phyloP scores from a whole-genome alignment of 2,113 vertebrate species.

The Pholis gunnellus region DNA sequence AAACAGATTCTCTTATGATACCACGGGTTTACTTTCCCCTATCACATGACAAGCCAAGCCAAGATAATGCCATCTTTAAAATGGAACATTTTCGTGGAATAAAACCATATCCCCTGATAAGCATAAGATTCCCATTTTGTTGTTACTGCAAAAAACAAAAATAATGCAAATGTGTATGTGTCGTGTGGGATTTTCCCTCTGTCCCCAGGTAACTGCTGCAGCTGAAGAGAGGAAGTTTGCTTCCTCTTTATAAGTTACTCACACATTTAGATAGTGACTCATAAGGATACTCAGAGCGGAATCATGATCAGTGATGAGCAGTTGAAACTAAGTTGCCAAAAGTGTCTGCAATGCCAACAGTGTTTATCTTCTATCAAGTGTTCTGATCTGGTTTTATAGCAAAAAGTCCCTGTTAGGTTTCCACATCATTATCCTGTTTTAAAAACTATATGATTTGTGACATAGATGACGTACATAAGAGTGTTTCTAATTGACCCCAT shows the following conservation, averaged over 20 bases:
- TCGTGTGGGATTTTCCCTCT: constrained; percentile 46
- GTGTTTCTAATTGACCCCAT: constrained; percentile 14
- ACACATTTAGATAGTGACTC: constrained; percentile 48
- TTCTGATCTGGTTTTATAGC: not conserved
- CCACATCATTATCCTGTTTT: not conserved
- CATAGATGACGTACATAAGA: constrained; percentile 15
- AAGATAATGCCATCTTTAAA: not conserved
- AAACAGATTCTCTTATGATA: not conserved
- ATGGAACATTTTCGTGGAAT: not conserved
- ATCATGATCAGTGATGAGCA: not conserved
- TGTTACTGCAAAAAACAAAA: constrained; percentile 14
- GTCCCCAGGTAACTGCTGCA: constrained; percentile 31
- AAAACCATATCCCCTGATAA: not conserved
- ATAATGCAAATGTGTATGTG: not conserved
- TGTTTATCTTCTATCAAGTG: not conserved
- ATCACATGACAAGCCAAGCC: constrained; percentile 34
- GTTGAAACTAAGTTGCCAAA: not conserved
- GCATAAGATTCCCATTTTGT: constrained; percentile 48
- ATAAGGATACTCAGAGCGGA: not conserved
- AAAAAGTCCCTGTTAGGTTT: constrained; percentile 24
- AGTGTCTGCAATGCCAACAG: not conserved
- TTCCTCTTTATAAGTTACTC: constrained; percentile 64
- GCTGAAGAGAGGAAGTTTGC: constrained; percentile 34
- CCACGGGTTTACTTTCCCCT: not conserved
- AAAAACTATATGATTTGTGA: not conserved